Base-by-base conservation (phyloP, 1,140 invertebrate species). In the Eumaeus atala region DNA sequence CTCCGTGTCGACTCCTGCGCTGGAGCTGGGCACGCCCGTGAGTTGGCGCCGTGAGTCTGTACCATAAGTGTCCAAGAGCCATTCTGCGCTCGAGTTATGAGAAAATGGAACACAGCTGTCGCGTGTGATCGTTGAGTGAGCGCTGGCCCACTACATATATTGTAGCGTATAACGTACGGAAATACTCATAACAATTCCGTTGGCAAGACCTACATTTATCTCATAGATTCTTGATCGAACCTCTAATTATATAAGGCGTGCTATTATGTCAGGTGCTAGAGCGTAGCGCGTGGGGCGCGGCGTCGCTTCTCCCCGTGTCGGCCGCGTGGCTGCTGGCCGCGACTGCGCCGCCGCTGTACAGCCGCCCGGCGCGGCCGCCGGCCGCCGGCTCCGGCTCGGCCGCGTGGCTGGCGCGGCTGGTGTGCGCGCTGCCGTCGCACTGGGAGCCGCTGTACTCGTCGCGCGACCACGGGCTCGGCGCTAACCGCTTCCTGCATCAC, bases 401-500 rank as follows among this genome's bases (percentile, higher is more conserved):
- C 59, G 82, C 89, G 37, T 92, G 92, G 72, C 85, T 93, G 64
- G 85, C 90, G 17, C 92, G 91, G 66, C 82, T 93, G 36, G 87
- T 92, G 10, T 91, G 90, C 54, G 83, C 90, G 60, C 85, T 92
- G 62, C 91, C 91, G 0, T 93, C 92, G 35, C 94, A 96, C 85
- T 98, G 96, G 96, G 91, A 91, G 6, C 87, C 93, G 35, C 85
- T 97, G 11, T 98, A 97, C 84, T 92, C 93, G 64, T 95, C 95
- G 49, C 90, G 92, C 64, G 91, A 95, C 53, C 93, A 96, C 75
- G 96, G 96, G 3, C 82, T 95, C 7, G 95, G 95, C 17, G 90
- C 93, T 34, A 98, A 97, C 88, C 90, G 96, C 11, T 96, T 98
- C 82, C 85, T 94, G 68, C 94, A 96, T 72, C 96, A 97, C 83